Evolutionary conservation across 2,113 vertebrate genomes (phyloP).

Genomic region (Platycercus adscitus): DNA sequence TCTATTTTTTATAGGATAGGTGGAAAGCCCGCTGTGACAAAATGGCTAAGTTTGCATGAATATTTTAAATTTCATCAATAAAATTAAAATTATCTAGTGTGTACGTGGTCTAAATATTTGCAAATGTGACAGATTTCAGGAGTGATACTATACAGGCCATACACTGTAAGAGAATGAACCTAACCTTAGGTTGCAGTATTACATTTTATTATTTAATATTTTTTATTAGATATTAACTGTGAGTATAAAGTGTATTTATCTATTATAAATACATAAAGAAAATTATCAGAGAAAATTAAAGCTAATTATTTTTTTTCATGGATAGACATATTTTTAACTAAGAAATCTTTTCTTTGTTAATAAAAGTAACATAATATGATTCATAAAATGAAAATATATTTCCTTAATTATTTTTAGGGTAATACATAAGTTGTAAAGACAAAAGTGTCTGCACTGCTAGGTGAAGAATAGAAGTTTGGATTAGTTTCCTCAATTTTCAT

Average conservation of each 20-base stretch:
- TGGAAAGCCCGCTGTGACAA: neutral
- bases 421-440: neutral
- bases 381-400: neutral
- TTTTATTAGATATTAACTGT: neutral
- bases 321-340: neutral
- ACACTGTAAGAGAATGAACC: neutral
- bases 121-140: neutral
- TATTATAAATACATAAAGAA: neutral
- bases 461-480: neutral
- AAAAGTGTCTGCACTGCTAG: neutral
- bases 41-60: neutral
- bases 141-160: neutral
- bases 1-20: neutral
- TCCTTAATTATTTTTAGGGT: neutral
- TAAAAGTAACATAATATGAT: neutral
- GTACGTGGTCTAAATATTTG: neutral
- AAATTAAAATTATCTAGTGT: neutral
- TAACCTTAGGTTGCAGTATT: neutral
- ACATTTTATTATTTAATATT: neutral
- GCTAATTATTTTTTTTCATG: neutral
- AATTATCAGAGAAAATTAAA: neutral
- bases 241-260: neutral
- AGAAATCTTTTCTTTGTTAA: neutral
- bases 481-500: neutral
- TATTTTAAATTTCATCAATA: neutral